Base-by-base conservation (phyloP, 2,888 invertebrate genomes). In the Lasioglossum villosulum region DNA sequence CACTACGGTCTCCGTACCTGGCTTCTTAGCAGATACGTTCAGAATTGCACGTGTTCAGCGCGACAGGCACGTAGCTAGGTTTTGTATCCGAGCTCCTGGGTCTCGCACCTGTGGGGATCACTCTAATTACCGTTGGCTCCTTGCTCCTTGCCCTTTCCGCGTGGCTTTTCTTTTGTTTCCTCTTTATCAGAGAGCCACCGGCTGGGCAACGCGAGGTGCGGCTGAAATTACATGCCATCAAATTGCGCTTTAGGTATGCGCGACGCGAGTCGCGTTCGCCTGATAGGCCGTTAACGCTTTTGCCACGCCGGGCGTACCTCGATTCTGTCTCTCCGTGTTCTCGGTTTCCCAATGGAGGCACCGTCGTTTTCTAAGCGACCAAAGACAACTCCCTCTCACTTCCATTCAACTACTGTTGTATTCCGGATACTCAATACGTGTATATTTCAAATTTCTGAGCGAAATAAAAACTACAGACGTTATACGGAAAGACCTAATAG, bases 231-330 rank as follows among this genome's bases (percentile, higher is more conserved):
- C 91, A 90, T 83, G 79, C 87, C 80, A 82, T 81, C 84, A 91
- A 92, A 92, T 92, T 92, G 87, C 90, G 74, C 86, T 86, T 89
- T 90, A 88, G 90, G 89, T 90, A 89, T 89, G 92, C 90, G 85
- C 45, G 66, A 74, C 78, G 86, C 80, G 86, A 87, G 74, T 83
- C 78, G 66, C 80, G 34, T 76, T 48, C 56, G 6, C 83, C 59
- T 72, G 78, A 45, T 39, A 78, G 59, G 81, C 81, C 83, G 75
- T 88, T 84, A 74, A 88, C 74, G 68, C 34, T 56, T 82, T 66
- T 45, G 56, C 34, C 23, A 52, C 39, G 45, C 68, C 59, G 14
- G 37, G n/a, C 39, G 23, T 70, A 14, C n/a, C 37, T 39, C 70
- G 37, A 34, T 37, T 39, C n/a, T 70, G n/a, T 39, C 70, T 37